Base-by-base conservation (phyloP, 2,113 vertebrate genomes). In the Vidua chalybeata region DNA sequence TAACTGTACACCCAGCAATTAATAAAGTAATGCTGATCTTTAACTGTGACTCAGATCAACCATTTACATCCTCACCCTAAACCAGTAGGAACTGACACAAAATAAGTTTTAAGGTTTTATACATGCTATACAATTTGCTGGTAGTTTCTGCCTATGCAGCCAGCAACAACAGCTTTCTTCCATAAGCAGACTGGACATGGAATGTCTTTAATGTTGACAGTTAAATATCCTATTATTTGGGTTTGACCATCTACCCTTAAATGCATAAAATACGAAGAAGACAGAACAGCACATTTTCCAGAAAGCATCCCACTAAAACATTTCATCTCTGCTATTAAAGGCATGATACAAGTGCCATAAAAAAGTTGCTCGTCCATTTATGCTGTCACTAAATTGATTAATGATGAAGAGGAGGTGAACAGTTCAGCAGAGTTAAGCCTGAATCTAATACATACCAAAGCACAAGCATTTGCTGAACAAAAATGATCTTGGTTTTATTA, bases 361-460 rank as follows among this genome's bases (percentile, higher is more conserved):
- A 96, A 94, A 97, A 96, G 94, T 97, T 96, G 86, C 59, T 95
- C 56, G 54, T 94, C 85, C 66, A 84, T 97, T 97, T 95, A 97
- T 96, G 80, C 83, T 96, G 94, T 94, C 96, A 92, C 69, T 64
- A 94, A 94, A 93, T 91, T 97, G 97, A 98, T 97, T 98, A 93
- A 97, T 84, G 96, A 94, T 96, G 94, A 96, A 96, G 63, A 52
- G 26, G 93, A 94, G 96, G 97, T 97, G 97, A 98, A 97, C 55
- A 97, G 97, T 98, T 98, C 97, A 97, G 89, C 91, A 96, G 95
- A 97, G 95, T 97, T 72, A 95, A 97, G 94, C 82, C 95, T 93
- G 82, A 89, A 91, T 84, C 80, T 97, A 93, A 97, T 96, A 87
- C 68, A 93, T 94, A 93, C 48, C 85, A 97, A 96, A 67, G 77